Conservation (phyloP, 2,113 vertebrate species). For the Coryphaenoides rupestris region DNA sequence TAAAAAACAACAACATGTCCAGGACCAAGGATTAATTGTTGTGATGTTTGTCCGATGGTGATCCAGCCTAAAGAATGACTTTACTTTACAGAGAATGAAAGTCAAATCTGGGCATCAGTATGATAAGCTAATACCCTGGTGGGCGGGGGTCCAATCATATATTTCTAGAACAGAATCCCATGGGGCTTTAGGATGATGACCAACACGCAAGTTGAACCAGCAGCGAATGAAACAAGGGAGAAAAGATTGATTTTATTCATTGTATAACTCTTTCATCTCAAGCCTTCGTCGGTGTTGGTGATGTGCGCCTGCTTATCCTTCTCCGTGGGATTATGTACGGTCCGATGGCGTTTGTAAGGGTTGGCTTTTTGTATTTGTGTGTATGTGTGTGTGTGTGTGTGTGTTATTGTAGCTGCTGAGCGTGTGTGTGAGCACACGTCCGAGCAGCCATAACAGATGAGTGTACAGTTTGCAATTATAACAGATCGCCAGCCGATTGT, state of each 20-base stretch:
- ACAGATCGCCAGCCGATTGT: too few species aligned
- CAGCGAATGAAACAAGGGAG: not conserved
- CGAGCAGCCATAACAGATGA: too few species aligned
- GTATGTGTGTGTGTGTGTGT: slow-evolving; percentile 1
- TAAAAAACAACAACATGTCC: slow-evolving; percentile 12
- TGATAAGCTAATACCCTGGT: not conserved
- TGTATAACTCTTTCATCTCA: not conserved
- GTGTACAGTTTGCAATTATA: too few species aligned
- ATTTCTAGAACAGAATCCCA: slow-evolving; percentile 17
- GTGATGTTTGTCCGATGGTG: slow-evolving; percentile 3
- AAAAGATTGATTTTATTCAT: not conserved
- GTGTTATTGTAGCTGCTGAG: not conserved
- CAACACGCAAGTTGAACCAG: slow-evolving; percentile 12
- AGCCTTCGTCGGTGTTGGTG: too few species aligned
- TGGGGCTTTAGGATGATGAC: slow-evolving; percentile 20
- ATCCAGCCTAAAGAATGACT: slow-evolving; percentile 19
- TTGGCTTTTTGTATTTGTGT: not conserved
- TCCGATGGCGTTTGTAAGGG: not conserved
- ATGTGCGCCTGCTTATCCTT: too few species aligned
- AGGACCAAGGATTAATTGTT: not conserved
- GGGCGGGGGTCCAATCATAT: not conserved
- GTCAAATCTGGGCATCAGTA: slow-evolving; percentile 25
- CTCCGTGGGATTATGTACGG: not conserved
- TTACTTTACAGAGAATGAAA: slow-evolving; percentile 27
- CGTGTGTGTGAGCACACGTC: too few species aligned